Percentiles rank a stretch among this genome's conserved stretches.
These are phyloP conservation scores for Molossus molossus DNA, from an alignment of 2,797 vertebrate species.

Conservation along the genomic window DNA sequence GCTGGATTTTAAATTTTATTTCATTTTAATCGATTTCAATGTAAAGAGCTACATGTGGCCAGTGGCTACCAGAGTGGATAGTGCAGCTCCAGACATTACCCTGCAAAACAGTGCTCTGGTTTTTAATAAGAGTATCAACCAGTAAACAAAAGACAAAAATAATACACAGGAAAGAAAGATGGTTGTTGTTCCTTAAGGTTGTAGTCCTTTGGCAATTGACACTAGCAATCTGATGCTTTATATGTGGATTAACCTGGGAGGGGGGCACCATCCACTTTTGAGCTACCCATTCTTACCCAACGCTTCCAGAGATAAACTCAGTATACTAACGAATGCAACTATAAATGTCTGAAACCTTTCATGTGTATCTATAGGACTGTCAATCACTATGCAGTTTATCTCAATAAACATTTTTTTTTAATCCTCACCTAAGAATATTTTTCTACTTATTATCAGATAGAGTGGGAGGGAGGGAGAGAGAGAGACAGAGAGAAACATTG, in stretches of 20 bases:
- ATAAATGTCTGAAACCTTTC: conserved; percentile 31
- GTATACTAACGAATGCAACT: background rate
- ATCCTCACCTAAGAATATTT: too few species aligned
- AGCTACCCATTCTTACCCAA: background rate
- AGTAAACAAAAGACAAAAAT: conserved; percentile 5
- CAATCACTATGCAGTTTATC: background rate
- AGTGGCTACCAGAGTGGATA: background rate
- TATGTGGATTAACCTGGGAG: background rate
- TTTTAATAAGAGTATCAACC: background rate
- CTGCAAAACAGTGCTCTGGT: background rate
- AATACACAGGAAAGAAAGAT: conserved; percentile 35
- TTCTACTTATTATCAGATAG: too few species aligned
- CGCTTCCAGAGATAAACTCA: conserved; percentile 35
- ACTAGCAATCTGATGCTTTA: background rate
- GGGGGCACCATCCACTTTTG: background rate
- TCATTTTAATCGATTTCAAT: background rate
- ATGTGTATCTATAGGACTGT: background rate
- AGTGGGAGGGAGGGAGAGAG: too few species aligned
- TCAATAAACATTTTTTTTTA: conserved; percentile 1
- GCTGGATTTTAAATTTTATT: background rate
- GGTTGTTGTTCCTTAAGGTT: conserved; percentile 13
- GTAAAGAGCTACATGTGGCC: background rate
- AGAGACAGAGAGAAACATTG: too few species aligned
- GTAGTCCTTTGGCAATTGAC: background rate
- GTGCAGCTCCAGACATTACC: background rate